Conservation (phyloP, 1,140 invertebrate species). For the Aphidius ervi region DNA sequence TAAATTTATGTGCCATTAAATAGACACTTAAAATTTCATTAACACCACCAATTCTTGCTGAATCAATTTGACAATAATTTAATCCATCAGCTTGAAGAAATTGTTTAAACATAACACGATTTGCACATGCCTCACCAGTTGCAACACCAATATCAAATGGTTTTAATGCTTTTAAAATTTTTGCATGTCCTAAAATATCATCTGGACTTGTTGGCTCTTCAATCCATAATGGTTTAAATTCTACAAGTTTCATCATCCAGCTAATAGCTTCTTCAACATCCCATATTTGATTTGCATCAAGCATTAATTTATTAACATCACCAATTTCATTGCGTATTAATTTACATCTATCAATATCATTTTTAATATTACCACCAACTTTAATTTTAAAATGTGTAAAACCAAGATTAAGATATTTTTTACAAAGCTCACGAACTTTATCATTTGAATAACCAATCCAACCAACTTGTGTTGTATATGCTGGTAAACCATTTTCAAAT, state of each 20-base stretch:
- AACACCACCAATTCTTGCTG: constrained; percentile 79
- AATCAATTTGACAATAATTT: constrained; percentile 88
- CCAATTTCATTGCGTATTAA: constrained; percentile 76
- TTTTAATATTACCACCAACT: constrained; percentile 76
- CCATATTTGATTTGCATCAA: constrained; percentile 92
- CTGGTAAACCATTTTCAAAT: constrained; percentile 64
- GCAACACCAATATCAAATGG: constrained; percentile 78
- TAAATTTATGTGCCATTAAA: constrained; percentile 77
- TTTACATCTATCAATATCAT: constrained; percentile 69
- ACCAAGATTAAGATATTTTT: constrained; percentile 69
- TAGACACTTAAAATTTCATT: constrained; percentile 87
- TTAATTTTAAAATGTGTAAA: constrained; percentile 86
- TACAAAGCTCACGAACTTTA: constrained; percentile 64
- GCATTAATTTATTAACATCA: constrained; percentile 69
- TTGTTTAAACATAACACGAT: constrained; percentile 90
- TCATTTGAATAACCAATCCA: constrained; percentile 78
- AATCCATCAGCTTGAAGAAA: constrained; percentile 75
- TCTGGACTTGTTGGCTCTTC: constrained; percentile 92
- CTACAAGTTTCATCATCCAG: constrained; percentile 76
- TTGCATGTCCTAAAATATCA: constrained; percentile 79
- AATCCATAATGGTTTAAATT: constrained; percentile 80
- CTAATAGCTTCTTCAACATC: constrained; percentile 77
- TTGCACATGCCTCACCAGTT: constrained; percentile 88
- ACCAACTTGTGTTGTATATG: constrained; percentile 76
- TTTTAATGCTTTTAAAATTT: constrained; percentile 62